Evolutionary conservation across 1,140 invertebrate genomes (phyloP).

Genomic region (Chrysomallon squamiferum): DNA sequence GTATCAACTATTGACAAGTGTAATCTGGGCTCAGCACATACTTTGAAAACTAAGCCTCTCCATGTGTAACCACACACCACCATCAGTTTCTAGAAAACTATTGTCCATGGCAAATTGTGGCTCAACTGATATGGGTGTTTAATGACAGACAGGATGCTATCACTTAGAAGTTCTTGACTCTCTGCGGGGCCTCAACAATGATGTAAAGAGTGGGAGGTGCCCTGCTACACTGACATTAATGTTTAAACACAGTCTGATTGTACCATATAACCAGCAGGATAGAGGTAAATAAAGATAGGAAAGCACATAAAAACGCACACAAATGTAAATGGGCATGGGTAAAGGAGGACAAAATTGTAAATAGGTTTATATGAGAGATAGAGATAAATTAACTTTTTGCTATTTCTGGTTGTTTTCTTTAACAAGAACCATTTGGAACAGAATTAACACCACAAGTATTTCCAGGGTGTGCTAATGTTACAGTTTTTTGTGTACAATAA

Average conservation of each 20-base stretch:
- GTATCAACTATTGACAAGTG: too few relatives aligned
- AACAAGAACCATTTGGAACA: constrained; percentile 19
- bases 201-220: constrained; percentile 4
- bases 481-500: too few relatives aligned
- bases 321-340: too few relatives aligned
- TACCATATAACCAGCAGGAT: too few relatives aligned
- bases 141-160: constrained; percentile 2
- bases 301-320: too few relatives aligned
- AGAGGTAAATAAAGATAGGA: too few relatives aligned
- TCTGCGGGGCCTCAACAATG: background rate
- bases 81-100: background rate
- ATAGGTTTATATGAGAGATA: too few relatives aligned
- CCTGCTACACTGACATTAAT: background rate
- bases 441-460: background rate
- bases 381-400: too few relatives aligned
- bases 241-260: constrained; percentile 4
- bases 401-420: background rate
- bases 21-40: too few relatives aligned
- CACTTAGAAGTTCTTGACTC: background rate
- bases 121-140: background rate
- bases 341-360: too few relatives aligned
- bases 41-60: too few relatives aligned
- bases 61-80: constrained; percentile 1
- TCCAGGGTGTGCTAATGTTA: background rate
- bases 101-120: background rate